Percentiles rank a stretch among this genome's conserved stretches.
Conservation (phyloP, 1,140 invertebrate genomes). For the Laodelphax striatellus region DNA sequence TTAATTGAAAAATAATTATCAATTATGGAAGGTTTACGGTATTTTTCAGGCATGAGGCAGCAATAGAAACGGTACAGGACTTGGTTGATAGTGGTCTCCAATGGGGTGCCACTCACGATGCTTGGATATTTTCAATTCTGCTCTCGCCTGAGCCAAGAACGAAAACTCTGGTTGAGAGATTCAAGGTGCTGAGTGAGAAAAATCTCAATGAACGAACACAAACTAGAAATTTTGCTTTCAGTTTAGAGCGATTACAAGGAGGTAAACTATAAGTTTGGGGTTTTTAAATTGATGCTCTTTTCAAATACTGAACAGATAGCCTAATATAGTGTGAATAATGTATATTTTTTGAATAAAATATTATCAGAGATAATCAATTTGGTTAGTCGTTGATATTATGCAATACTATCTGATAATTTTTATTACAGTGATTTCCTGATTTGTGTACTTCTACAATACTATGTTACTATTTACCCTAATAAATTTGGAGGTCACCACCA, state of each 20-base stretch:
- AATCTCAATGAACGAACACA: conserved; percentile 31
- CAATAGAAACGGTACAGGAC: conserved; percentile 38
- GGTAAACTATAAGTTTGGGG: conserved; percentile 26
- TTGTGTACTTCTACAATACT: too few species aligned
- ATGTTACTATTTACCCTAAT: too few species aligned
- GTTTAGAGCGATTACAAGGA: conserved; percentile 39
- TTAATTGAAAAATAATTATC: background rate
- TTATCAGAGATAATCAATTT: too few species aligned
- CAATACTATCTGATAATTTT: too few species aligned
- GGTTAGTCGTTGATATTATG: too few species aligned
- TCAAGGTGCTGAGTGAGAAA: conserved; percentile 31
- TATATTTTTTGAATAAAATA: too few species aligned
- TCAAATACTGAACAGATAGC: too few species aligned
- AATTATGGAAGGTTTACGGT: background rate
- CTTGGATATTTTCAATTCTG: conserved; percentile 41
- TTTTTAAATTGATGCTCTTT: too few species aligned
- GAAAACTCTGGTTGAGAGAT: conserved; percentile 32
- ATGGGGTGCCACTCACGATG: conserved; percentile 43
- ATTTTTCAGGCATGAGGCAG: conserved; percentile 29
- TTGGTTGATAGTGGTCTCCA: conserved; percentile 35
- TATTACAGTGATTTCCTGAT: too few species aligned
- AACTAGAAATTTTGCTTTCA: conserved; percentile 35
- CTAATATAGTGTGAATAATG: too few species aligned
- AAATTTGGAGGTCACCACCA: background rate
- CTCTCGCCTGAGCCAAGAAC: conserved; percentile 34